These are phyloP conservation scores for Luffia ferchaultella DNA, from an alignment of 2,888 invertebrate species.

Conservation along the genomic window DNA sequence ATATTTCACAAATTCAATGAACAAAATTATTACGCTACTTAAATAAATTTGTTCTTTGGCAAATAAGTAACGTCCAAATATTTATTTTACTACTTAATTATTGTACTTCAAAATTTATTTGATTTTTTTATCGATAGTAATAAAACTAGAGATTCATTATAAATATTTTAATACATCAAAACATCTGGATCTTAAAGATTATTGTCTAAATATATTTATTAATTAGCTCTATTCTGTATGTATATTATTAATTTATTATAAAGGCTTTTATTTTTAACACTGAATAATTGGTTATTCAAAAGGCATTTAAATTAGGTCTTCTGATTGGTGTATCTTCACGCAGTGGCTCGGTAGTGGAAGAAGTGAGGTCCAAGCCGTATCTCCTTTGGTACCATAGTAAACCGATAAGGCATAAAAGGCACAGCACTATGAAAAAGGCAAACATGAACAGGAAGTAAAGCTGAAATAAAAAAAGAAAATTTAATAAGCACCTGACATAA, in stretches of 20 bases:
- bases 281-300: neutral
- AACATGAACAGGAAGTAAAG: slow-evolving; percentile 47
- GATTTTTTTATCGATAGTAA: neutral
- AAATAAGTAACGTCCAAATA: neutral
- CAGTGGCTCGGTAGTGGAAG: slow-evolving; percentile 21
- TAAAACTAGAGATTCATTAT: neutral
- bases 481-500: too few species aligned
- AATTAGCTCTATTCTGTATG: neutral
- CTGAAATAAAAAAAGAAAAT: slow-evolving; percentile 25
- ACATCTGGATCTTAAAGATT: neutral
- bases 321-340: slow-evolving; percentile 34
- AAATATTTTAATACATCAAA: neutral
- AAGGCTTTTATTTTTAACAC: neutral
- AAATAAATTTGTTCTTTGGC: neutral
- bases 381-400: slow-evolving; percentile 31
- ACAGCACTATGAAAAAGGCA: slow-evolving; percentile 34
- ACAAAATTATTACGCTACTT: neutral
- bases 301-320: slow-evolving; percentile 19
- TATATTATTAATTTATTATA: neutral
- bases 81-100: neutral
- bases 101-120: neutral
- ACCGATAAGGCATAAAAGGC: slow-evolving; percentile 29
- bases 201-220: neutral
- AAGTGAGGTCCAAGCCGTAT: slow-evolving; percentile 18
- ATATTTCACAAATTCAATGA: neutral